A percentile compares a stretch with the other conserved stretches of the same genome.
These are phyloP conservation scores for Papilio machaon DNA, from an alignment of 1,140 invertebrate species.

Conservation along the genomic window DNA sequence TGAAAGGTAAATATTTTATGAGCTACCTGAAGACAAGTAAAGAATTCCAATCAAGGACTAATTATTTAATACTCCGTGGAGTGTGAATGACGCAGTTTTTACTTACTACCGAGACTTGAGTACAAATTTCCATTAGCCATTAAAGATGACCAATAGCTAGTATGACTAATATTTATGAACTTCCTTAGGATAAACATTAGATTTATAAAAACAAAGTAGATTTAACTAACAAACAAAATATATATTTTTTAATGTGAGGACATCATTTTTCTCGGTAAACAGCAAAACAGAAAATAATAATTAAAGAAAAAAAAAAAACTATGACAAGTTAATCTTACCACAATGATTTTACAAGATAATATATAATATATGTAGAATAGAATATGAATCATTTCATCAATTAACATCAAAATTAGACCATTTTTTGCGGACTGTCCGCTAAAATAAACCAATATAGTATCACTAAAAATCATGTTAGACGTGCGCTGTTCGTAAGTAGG, in stretches of 20 bases:
- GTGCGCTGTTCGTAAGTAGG: conserved; percentile 18
- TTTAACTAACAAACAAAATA: no score
- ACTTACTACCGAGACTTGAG: conserved; percentile 32
- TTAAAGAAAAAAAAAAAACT: no score
- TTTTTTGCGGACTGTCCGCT: not conserved
- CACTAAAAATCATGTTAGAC: conserved; percentile 7
- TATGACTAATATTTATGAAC: not conserved
- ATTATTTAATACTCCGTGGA: conserved; percentile 34
- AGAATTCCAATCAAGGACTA: conserved; percentile 36
- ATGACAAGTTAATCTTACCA: no score
- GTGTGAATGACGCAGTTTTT: conserved; percentile 38
- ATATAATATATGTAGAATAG: no score
- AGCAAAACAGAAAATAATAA: no score
- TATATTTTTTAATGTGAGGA: no score
- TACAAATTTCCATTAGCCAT: conserved; percentile 34
- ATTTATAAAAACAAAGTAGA: not conserved
- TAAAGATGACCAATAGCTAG: conserved; percentile 32
- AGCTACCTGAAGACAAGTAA: not conserved
- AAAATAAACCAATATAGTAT: not conserved
- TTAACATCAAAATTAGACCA: not conserved
- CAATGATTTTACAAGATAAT: no score
- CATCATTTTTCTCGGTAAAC: no score
- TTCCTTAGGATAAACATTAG: not conserved
- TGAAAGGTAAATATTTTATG: conserved; percentile 18
- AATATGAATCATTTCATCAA: no score